Evolutionary conservation across 2,797 vertebrate genomes (phyloP), one percentile per base, ranked within the genome.

Genomic region (Myotis daubentonii): DNA sequence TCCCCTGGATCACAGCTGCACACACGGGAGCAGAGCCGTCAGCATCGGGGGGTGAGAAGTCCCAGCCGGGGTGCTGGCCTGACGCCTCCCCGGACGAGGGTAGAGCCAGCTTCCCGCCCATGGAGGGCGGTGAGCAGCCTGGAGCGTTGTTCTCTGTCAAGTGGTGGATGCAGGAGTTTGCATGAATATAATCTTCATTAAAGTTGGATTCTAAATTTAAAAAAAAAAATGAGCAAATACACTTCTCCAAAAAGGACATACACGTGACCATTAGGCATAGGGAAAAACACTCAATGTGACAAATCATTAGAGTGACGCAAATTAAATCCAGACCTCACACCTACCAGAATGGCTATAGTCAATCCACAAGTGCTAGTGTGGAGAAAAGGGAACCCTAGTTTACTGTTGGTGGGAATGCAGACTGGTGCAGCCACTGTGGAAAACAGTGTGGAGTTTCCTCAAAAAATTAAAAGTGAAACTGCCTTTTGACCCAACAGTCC

Each of bases 1-100:
- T 94, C 99, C 99, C 6, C 97, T 99, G 97, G 99, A 99, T 96
- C 99, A 99, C 0, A 97, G 98, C 83, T 99, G 99, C 98, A 98
- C 97, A 80, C 98, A 97, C 12, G 98, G 97, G 44, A 94, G 96
- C 72, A 97, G 71, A 53, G 93, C 98, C 5, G 25, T 98, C 87
- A 98, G 99, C 94, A 98, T 98, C 96, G 93, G 99, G 1, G 99
- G 99, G 99, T 99, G 97, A 98, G 97, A 51, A 4, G 0, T n/a
- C 0, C 4, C 78, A 28, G 49, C 38, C 9, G 51, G 28, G 25
- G 68, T 28, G n/a, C 66, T 38, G 11, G n/a, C 66, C 20, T 3
- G 4, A 8, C 25, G 4, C 3, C 20, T 19, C 2, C 20, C 3
- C 41, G 25, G 17, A 41, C 5, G 2, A 15, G 19, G 8, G 78